Evolutionary conservation across 2,888 invertebrate genomes (phyloP).

Genomic region (Stegophylla sp.): DNA sequence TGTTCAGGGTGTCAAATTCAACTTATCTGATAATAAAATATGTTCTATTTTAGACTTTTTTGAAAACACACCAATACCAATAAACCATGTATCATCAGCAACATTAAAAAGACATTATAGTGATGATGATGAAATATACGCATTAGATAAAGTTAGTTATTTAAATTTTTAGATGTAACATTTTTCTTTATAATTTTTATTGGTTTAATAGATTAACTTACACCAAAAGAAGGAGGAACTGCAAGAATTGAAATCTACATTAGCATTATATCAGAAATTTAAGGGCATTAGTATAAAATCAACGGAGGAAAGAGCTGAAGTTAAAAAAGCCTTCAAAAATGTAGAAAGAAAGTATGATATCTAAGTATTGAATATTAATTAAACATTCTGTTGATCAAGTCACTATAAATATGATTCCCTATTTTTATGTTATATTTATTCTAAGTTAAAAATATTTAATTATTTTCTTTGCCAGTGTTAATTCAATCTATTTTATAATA

Average conservation of each 20-base stretch:
- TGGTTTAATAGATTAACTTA: slow-evolving; percentile 26
- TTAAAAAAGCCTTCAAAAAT: slow-evolving; percentile 46
- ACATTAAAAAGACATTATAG: slow-evolving; percentile 51
- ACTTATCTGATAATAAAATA: slow-evolving; percentile 77
- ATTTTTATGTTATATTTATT: not conserved
- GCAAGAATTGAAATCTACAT: slow-evolving; percentile 32
- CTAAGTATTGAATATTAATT: not conserved
- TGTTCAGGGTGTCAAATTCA: slow-evolving; percentile 75
- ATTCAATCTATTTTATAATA: too few relatives aligned
- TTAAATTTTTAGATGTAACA: not conserved
- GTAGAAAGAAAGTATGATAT: slow-evolving; percentile 37
- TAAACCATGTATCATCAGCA: slow-evolving; percentile 54
- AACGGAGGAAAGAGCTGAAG: slow-evolving; percentile 50
- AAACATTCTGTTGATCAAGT: too few relatives aligned
- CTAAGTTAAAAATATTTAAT: too few relatives aligned
- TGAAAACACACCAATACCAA: slow-evolving; percentile 67
- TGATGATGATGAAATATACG: slow-evolving; percentile 34
- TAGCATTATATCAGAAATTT: slow-evolving; percentile 41
- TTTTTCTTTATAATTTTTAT: not conserved
- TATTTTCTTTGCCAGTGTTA: too few relatives aligned
- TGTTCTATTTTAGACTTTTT: slow-evolving; percentile 73
- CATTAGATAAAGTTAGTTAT: slow-evolving; percentile 39
- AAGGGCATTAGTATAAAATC: slow-evolving; percentile 37
- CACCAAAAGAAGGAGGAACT: slow-evolving; percentile 27
- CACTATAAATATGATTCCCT: too few relatives aligned